Conservation (phyloP, 2,797 vertebrate species). For the Sebastes oblongus region DNA sequence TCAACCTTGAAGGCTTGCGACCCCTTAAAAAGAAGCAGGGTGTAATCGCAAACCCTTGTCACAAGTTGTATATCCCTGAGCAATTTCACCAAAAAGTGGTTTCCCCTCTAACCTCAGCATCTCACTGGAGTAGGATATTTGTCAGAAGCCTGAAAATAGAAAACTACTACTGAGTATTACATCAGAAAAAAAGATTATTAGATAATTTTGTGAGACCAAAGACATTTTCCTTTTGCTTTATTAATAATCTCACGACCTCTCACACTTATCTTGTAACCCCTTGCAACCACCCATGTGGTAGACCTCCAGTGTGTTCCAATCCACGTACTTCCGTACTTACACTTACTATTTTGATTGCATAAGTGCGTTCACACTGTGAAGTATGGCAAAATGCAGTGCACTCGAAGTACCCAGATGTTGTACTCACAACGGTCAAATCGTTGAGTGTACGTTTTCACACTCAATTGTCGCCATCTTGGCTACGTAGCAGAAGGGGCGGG, state of each 20-base stretch:
- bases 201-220: neutral
- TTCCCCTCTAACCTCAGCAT: neutral
- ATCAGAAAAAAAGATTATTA: neutral
- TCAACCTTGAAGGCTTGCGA: slow-evolving; percentile 13
- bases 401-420: no score
- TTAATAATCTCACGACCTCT: neutral
- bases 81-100: neutral
- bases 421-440: no score
- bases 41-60: neutral
- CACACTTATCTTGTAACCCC: neutral
- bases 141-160: neutral
- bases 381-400: no score
- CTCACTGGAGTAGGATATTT: neutral
- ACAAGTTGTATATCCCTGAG: neutral
- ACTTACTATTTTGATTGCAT: no score
- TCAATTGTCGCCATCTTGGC: no score
- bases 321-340: no score
- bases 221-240: neutral
- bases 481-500: no score
- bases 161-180: neutral
- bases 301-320: neutral
- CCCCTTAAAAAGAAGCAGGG: slow-evolving; percentile 1
- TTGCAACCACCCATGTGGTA: neutral
- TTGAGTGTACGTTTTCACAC: no score
- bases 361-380: no score